A percentile compares a stretch with the other conserved stretches of the same genome.
These are phyloP conservation scores for Eupeodes corollae DNA, from an alignment of 1,140 invertebrate genomes.

Conservation along the genomic window DNA sequence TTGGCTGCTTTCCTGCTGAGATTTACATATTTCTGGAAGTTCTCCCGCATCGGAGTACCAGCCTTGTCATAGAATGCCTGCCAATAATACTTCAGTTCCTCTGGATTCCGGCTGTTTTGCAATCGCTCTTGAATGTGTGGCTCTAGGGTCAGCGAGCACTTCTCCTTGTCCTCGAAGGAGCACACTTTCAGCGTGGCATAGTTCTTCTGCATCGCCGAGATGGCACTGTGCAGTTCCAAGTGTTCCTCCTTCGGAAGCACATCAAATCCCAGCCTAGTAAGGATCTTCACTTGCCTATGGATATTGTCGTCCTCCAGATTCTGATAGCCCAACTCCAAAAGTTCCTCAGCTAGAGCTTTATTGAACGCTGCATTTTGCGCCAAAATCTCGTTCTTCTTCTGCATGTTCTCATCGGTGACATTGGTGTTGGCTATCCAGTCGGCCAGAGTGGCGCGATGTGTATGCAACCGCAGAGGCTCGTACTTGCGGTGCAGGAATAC, in stretches of 20 bases:
- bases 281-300: conserved; percentile 19
- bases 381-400: conserved; percentile 20
- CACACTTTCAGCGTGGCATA: conserved; percentile 72
- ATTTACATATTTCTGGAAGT: conserved; percentile 59
- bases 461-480: conserved; percentile 18
- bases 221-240: conserved; percentile 47
- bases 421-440: conserved; percentile 22
- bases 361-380: conserved; percentile 19
- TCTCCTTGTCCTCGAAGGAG: conserved; percentile 51
- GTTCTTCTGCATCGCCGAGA: conserved; percentile 62
- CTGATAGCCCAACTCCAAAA: conserved; percentile 13
- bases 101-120: conserved; percentile 53
- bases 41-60: conserved; percentile 55
- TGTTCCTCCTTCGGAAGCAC: conserved; percentile 19
- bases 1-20: conserved; percentile 67
- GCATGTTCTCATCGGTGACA: conserved; percentile 25
- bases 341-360: conserved; percentile 16
- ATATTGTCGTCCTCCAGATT: conserved; percentile 17
- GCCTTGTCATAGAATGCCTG: conserved; percentile 59
- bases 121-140: conserved; percentile 64
- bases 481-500: conserved; percentile 25
- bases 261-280: conserved; percentile 20
- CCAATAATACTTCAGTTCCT: conserved; percentile 65
- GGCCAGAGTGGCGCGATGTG: conserved; percentile 15
- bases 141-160: conserved; percentile 65